Evolutionary conservation across 2,797 vertebrate species (phyloP).

Genomic region (Craterocephalus amniculus): DNA sequence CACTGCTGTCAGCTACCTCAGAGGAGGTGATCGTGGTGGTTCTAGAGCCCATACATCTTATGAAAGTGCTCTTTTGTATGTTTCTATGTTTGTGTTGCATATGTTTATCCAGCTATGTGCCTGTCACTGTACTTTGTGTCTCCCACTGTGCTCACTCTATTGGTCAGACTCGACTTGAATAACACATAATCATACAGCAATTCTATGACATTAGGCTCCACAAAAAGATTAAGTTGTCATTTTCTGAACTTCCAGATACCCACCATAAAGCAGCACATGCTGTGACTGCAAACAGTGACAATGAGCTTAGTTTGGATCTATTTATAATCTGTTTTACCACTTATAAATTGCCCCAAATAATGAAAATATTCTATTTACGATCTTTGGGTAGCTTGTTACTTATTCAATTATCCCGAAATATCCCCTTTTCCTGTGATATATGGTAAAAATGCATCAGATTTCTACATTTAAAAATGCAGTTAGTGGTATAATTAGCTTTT

Average conservation of each 20-base stretch:
- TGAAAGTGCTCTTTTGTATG: constrained; percentile 36
- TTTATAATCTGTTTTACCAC: constrained; percentile 7
- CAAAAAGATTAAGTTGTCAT: constrained; percentile 36
- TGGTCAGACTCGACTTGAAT: too few species aligned
- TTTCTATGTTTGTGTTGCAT: constrained; percentile 47
- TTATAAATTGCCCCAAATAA: constrained; percentile 1
- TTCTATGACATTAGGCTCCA: constrained; percentile 28
- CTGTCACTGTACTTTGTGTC: constrained; percentile 27
- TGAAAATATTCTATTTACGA: constrained; percentile 1
- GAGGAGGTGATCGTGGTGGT: constrained; percentile 56
- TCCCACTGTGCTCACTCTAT: constrained; percentile 51
- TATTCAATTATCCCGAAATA: background rate
- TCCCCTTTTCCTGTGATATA: constrained; percentile 5
- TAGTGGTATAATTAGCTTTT: background rate
- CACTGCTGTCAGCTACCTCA: constrained; percentile 38
- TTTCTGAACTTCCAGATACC: constrained; percentile 19
- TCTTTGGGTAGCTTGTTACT: constrained; percentile 8
- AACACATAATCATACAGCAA: too few species aligned
- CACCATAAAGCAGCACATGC: background rate
- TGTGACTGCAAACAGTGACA: background rate
- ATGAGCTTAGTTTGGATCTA: background rate
- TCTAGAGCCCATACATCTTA: constrained; percentile 24
- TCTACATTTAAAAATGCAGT: background rate
- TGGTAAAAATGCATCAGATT: constrained; percentile 2
- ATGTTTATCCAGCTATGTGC: constrained; percentile 38